These are phyloP conservation scores for Volucella zonaria DNA, from an alignment of 2,888 invertebrate species.

Conservation along the genomic window DNA sequence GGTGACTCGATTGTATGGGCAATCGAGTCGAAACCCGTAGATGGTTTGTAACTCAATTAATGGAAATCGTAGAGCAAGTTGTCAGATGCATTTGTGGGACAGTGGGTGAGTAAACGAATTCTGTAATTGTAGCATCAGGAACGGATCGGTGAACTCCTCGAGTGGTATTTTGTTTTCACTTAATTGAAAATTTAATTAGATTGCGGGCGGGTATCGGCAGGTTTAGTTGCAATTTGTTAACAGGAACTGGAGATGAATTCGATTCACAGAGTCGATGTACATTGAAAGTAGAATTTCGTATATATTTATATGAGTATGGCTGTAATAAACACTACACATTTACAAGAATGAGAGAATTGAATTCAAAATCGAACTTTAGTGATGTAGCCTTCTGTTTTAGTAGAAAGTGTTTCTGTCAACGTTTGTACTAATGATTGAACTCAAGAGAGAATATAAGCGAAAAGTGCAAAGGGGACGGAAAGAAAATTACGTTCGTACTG, in stretches of 20 bases:
- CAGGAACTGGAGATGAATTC: background rate
- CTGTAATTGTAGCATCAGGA: background rate
- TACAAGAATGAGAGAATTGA: no score
- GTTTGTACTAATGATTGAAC: no score
- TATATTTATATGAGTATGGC: no score
- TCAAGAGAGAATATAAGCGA: no score
- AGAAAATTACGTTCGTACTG: no score
- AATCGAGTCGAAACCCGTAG: slow-evolving; percentile 44
- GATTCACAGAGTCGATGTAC: background rate
- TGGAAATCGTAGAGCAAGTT: slow-evolving; percentile 30
- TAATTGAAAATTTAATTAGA: slow-evolving; percentile 63
- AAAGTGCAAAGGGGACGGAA: no score
- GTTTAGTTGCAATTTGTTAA: slow-evolving; percentile 11
- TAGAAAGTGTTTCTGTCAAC: no score
- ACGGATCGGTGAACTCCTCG: slow-evolving; percentile 6
- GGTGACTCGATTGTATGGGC: slow-evolving; percentile 20
- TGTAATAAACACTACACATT: no score
- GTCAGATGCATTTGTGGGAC: slow-evolving; percentile 22
- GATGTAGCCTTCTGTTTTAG: no score
- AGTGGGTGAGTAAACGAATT: background rate
- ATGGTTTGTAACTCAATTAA: slow-evolving; percentile 18
- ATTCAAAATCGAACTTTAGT: no score
- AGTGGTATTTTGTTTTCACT: slow-evolving; percentile 17
- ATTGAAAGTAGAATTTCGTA: background rate
- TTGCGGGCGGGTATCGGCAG: slow-evolving; percentile 19